Conservation (phyloP, 2,888 invertebrate species). For the Hybos culiciformis region DNA sequence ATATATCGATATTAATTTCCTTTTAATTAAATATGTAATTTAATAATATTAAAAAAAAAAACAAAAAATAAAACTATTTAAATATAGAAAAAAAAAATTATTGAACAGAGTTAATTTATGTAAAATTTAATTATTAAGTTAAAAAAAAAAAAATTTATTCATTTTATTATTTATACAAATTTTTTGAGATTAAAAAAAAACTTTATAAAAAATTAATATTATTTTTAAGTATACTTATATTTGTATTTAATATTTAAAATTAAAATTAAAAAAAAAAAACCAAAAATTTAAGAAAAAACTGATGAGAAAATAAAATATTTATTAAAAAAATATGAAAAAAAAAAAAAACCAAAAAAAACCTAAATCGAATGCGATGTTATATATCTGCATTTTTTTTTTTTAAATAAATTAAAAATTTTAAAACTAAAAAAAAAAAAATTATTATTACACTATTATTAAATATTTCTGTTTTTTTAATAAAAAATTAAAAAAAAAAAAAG, state of each 20-base stretch:
- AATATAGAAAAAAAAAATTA: slow-evolving; percentile 11
- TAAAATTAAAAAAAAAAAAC: neutral
- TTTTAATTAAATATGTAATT: neutral
- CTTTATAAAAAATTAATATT: neutral
- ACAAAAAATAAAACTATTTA: neutral
- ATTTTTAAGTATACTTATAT: neutral
- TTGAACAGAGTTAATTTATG: neutral
- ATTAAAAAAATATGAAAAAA: neutral
- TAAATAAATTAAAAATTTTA: neutral
- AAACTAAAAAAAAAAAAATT: slow-evolving; percentile 1
- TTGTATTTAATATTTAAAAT: neutral
- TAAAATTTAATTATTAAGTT: neutral
- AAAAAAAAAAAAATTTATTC: neutral
- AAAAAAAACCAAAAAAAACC: neutral
- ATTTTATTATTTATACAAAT: neutral
- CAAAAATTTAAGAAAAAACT: neutral
- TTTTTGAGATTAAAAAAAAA: neutral
- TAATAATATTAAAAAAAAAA: neutral
- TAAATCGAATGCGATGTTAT: slow-evolving; percentile 1
- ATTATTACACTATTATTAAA: neutral
- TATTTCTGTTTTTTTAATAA: too few species aligned
- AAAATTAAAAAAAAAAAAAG: neutral
- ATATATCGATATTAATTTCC: neutral
- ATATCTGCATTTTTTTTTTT: neutral
- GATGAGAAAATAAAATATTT: neutral